phyloP scores from a whole-genome alignment of 2,888 invertebrate species.

The Acleris cristana region DNA sequence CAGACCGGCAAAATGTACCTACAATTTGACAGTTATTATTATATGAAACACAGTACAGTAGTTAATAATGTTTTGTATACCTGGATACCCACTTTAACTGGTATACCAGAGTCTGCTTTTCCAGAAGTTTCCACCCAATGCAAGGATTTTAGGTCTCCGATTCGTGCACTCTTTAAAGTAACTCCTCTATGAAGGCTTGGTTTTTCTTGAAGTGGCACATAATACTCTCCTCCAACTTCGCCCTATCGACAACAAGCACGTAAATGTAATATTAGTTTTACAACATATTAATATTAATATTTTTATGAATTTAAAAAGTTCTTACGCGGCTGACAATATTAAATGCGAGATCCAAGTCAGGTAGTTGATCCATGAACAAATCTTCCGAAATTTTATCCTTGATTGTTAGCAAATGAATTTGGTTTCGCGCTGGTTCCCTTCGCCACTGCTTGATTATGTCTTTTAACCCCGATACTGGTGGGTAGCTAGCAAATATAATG shows the following conservation, averaged over 20 bases:
- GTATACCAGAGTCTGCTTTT: conserved; percentile 43
- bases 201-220: conserved; percentile 30
- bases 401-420: conserved; percentile 36
- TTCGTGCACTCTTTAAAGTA: conserved; percentile 42
- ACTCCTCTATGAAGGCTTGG: conserved; percentile 30
- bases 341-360: conserved; percentile 52
- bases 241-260: conserved; percentile 38
- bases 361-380: conserved; percentile 49
- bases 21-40: too few species aligned
- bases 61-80: background rate
- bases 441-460: conserved; percentile 52
- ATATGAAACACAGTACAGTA: background rate
- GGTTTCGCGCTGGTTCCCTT: conserved; percentile 46
- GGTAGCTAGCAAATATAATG: conserved; percentile 50
- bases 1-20: conserved; percentile 56
- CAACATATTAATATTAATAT: too few species aligned
- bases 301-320: conserved; percentile 12
- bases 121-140: conserved; percentile 51
- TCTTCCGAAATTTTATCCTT: conserved; percentile 49
- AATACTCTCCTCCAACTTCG: conserved; percentile 50
- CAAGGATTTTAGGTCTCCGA: conserved; percentile 53
- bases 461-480: conserved; percentile 48
- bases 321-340: conserved; percentile 54
- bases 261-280: too few species aligned
- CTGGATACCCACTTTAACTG: conserved; percentile 51